phyloP scores from a whole-genome alignment of 2,888 invertebrate species.

The Oscheius sp. region DNA sequence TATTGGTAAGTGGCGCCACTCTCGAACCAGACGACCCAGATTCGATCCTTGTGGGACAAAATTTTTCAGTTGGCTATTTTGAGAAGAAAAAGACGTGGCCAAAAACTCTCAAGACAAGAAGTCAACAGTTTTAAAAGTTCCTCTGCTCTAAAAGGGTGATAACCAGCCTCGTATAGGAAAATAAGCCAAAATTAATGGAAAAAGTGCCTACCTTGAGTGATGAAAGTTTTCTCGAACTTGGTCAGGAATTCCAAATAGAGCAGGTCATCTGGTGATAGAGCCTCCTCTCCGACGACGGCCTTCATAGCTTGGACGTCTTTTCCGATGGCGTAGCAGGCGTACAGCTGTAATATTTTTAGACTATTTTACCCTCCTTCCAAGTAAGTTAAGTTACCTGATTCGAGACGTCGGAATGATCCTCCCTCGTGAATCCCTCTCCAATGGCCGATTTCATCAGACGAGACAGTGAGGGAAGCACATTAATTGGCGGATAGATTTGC shows the following conservation, averaged over 20 bases:
- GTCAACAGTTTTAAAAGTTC: no score
- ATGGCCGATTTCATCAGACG: constrained; percentile 99
- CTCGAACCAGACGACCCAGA: no score
- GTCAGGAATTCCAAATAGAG: constrained; percentile 97
- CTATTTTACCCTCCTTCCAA: neutral
- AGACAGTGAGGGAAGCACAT: constrained; percentile 98
- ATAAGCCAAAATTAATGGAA: neutral
- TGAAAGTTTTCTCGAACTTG: constrained; percentile 99
- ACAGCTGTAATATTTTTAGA: constrained; percentile 79
- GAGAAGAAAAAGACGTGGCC: no score
- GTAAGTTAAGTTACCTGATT: constrained; percentile 84
- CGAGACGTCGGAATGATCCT: constrained; percentile 95
- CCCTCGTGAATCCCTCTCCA: constrained; percentile 83
- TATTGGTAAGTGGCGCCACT: no score
- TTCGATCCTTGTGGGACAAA: no score
- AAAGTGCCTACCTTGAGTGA: constrained; percentile 82
- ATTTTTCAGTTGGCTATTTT: no score
- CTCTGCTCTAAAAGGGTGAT: no score
- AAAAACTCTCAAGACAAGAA: no score
- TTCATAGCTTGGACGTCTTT: constrained; percentile 81
- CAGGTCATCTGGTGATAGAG: constrained; percentile 95
- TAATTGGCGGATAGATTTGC: constrained; percentile 95
- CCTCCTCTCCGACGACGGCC: constrained; percentile 99
- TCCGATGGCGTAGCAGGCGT: constrained; percentile 99
- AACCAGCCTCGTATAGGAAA: no score